Conservation (phyloP, 2,113 vertebrate species). For the Phoenicopterus ruber region DNA sequence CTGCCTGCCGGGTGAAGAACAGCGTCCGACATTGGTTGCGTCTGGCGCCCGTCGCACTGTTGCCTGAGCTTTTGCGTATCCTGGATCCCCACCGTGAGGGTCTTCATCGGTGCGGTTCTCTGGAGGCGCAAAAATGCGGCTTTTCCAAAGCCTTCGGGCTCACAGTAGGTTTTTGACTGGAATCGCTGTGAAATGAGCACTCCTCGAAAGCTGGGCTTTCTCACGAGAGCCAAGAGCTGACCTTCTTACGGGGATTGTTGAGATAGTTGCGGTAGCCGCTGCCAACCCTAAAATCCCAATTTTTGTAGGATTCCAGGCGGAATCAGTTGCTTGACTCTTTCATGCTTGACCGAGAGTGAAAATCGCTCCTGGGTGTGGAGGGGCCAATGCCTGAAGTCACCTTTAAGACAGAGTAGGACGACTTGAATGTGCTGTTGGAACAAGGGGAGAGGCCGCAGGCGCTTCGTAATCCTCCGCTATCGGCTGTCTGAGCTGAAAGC, state of each 20-base stretch:
- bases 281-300: background rate
- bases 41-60: rapidly evolving
- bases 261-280: background rate
- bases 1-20: background rate
- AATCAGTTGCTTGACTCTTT: background rate
- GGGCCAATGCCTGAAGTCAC: background rate
- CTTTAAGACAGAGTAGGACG: background rate
- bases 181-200: rapidly evolving
- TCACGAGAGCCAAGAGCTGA: background rate
- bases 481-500: background rate
- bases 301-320: background rate
- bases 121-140: background rate
- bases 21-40: rapidly evolving
- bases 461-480: rapidly evolving
- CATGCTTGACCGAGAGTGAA: background rate
- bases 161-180: background rate
- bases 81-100: background rate
- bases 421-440: rapidly evolving
- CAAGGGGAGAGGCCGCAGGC: background rate
- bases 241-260: rapidly evolving
- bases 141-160: background rate
- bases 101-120: background rate
- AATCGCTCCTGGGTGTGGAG: background rate
- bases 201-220: background rate
- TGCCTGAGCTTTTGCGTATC: background rate